A percentile compares a stretch with the other conserved stretches of the same genome.
phyloP scores from a whole-genome alignment of 2,888 invertebrate genomes.

The Stenchaetothrips biformis region DNA sequence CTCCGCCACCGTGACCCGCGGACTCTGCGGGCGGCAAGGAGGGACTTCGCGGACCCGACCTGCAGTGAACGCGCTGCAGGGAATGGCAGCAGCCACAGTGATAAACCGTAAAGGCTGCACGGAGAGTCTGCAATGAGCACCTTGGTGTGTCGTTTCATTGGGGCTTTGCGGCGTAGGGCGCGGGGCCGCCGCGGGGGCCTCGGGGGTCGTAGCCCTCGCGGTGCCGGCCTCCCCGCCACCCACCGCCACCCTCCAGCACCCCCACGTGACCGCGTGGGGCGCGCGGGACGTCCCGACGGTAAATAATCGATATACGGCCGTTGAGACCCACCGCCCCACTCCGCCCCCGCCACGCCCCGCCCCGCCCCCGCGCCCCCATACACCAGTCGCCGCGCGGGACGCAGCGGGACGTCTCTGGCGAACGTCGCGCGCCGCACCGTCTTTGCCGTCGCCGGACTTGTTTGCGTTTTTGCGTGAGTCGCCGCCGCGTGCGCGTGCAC shows the following conservation, averaged over 20 bases:
- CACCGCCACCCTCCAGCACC: constrained; percentile 8
- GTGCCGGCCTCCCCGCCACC: neutral
- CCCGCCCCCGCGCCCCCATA: neutral
- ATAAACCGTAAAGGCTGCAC: too few relatives aligned
- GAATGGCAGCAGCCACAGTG: too few relatives aligned
- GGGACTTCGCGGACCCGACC: too few relatives aligned
- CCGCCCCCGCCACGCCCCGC: neutral
- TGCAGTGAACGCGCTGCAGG: too few relatives aligned
- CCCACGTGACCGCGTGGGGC: neutral
- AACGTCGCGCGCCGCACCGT: neutral
- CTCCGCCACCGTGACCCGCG: too few relatives aligned
- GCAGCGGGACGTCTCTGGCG: neutral
- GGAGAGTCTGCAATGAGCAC: too few relatives aligned
- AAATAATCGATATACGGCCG: constrained; percentile 24
- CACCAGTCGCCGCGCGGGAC: constrained; percentile 13
- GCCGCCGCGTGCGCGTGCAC: neutral
- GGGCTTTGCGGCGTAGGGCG: neutral
- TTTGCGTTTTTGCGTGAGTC: neutral
- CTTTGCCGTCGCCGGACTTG: neutral
- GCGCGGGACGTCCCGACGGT: constrained; percentile 16
- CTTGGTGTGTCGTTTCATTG: too few relatives aligned
- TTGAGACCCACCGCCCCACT: constrained; percentile 19
- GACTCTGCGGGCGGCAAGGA: too few relatives aligned
- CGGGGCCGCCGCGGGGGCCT: neutral
- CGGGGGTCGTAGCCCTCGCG: neutral